Percentiles rank a stretch among this genome's conserved stretches.
Conservation (phyloP, 2,113 vertebrate species). For the Echinops telfairi region DNA sequence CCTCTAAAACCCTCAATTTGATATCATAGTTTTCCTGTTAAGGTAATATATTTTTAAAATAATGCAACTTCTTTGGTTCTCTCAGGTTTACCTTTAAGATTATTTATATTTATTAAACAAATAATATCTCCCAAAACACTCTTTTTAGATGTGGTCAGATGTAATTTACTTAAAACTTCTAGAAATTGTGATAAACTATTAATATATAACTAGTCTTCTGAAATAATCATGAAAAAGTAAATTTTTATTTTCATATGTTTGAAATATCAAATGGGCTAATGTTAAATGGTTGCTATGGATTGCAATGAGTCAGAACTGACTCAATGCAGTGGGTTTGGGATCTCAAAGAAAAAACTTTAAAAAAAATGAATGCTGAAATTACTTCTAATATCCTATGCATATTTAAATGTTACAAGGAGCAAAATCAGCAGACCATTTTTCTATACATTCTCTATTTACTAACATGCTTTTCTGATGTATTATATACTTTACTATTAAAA, state of each 20-base stretch:
- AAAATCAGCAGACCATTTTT: slow-evolving; percentile 14
- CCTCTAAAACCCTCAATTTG: slow-evolving; percentile 32
- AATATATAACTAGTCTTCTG: slow-evolving; percentile 10
- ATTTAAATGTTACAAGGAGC: slow-evolving; percentile 46
- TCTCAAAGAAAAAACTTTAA: neutral
- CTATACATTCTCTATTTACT: neutral
- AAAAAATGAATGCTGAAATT: slow-evolving; percentile 42
- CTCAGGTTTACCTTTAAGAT: slow-evolving; percentile 39
- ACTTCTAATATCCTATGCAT: neutral
- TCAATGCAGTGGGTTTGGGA: neutral
- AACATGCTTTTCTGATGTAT: neutral
- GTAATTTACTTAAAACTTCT: slow-evolving; percentile 30
- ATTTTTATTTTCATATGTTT: slow-evolving; percentile 45
- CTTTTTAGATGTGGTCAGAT: slow-evolving; percentile 8
- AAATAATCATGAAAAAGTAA: slow-evolving; percentile 37
- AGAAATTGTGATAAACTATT: slow-evolving; percentile 45
- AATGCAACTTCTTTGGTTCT: slow-evolving; percentile 9
- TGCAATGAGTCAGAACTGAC: too few species aligned
- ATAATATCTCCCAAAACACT: slow-evolving; percentile 25
- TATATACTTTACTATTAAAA: slow-evolving; percentile 49
- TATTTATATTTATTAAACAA: slow-evolving; percentile 30
- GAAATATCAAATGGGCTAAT: slow-evolving; percentile 48
- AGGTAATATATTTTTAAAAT: slow-evolving; percentile 50
- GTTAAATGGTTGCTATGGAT: slow-evolving; percentile 29
- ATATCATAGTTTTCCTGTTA: slow-evolving; percentile 34